Percentiles rank a stretch among this genome's conserved stretches.
phyloP scores from a whole-genome alignment of 2,888 invertebrate genomes.

The Megastigmus dorsalis region DNA sequence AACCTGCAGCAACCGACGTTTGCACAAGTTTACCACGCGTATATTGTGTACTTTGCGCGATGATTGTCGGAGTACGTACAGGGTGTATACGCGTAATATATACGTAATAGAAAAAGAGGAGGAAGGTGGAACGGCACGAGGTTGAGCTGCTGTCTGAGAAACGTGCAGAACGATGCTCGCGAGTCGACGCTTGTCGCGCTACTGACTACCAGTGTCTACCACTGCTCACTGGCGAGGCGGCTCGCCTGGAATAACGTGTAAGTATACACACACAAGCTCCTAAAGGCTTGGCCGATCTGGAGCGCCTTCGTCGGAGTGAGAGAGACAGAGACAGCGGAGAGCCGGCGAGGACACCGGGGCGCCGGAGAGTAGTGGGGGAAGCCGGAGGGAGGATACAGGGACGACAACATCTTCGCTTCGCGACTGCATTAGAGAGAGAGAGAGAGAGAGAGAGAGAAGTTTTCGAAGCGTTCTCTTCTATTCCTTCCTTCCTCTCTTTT shows the following conservation, averaged over 20 bases:
- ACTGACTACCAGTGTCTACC: slow-evolving; percentile 50
- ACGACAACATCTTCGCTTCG: neutral
- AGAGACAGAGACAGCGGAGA: slow-evolving; percentile 37
- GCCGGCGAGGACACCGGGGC: slow-evolving; percentile 2
- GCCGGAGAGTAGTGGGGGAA: slow-evolving; percentile 2
- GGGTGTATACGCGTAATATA: no score
- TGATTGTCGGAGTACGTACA: no score
- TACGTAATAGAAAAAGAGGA: no score
- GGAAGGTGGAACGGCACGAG: neutral
- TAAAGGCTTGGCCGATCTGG: neutral
- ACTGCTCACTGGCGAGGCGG: neutral
- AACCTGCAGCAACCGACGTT: no score
- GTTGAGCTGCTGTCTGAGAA: neutral
- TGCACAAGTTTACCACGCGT: no score
- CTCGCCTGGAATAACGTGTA: neutral
- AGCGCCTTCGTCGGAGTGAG: neutral
- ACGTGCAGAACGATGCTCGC: slow-evolving; percentile 18
- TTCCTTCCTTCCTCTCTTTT: neutral
- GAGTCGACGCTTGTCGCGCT: slow-evolving; percentile 59
- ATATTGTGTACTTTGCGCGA: no score
- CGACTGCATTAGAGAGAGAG: neutral
- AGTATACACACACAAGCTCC: no score
- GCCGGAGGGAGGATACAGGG: slow-evolving; percentile 1
- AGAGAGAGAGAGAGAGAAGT: neutral
- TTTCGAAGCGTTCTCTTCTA: neutral